Evolutionary conservation across 2,888 invertebrate genomes (phyloP).

Genomic region (Epistrophe grossulariae): DNA sequence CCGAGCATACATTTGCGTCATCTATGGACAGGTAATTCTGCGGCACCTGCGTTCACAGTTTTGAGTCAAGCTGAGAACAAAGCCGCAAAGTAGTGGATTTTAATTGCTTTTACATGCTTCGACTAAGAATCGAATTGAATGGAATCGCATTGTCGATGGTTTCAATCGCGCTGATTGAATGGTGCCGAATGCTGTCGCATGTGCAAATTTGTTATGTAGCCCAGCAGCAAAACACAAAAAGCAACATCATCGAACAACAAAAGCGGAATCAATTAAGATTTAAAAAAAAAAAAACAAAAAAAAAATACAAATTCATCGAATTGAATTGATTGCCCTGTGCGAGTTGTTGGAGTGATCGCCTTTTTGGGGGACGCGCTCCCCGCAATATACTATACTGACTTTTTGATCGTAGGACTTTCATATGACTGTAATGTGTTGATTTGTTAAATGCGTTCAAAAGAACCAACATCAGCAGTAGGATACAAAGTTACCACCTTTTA

Average conservation of each 20-base stretch:
- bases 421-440: conserved; percentile 6
- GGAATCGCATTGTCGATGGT: not conserved
- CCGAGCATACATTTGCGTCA: conserved; percentile 74
- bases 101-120: conserved; percentile 72
- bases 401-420: conserved; percentile 40
- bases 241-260: conserved; percentile 67
- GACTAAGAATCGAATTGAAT: conserved; percentile 62
- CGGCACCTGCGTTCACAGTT: conserved; percentile 65
- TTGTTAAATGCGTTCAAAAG: conserved; percentile 32
- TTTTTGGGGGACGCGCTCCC: conserved; percentile 49
- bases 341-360: conserved; percentile 53
- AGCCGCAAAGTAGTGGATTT: conserved; percentile 67
- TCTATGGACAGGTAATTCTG: conserved; percentile 71
- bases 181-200: conserved; percentile 59
- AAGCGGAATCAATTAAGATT: conserved; percentile 65
- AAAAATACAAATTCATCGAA: conserved; percentile 24
- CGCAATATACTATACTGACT: conserved; percentile 28
- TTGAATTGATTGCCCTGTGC: conserved; percentile 30
- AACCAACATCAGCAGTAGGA: not conserved
- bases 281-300: not conserved
- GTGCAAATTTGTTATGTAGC: conserved; percentile 65
- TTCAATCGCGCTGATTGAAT: conserved; percentile 50
- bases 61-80: conserved; percentile 60
- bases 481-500: conserved; percentile 57
- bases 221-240: conserved; percentile 66